phyloP scores from a whole-genome alignment of 2,797 vertebrate species.

The Anguilla obscura region DNA sequence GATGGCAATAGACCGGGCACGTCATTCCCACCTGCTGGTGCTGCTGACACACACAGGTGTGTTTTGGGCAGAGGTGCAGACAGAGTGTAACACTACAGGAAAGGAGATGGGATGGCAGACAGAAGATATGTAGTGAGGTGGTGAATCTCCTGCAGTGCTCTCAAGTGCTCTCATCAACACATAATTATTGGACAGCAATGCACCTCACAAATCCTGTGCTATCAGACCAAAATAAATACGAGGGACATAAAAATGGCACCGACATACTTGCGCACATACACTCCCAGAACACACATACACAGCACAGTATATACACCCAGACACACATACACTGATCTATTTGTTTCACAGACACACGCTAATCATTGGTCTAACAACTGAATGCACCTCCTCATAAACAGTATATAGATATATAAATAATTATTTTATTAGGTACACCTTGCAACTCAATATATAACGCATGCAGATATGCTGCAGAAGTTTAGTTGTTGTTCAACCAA shows the following conservation, averaged over 20 bases:
- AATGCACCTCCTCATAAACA: too few relatives aligned
- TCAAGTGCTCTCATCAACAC: too few relatives aligned
- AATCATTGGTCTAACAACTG: background rate
- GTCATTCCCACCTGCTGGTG: background rate
- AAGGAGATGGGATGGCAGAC: background rate
- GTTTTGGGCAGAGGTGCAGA: background rate
- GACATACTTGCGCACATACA: too few relatives aligned
- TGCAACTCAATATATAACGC: too few relatives aligned
- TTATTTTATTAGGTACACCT: too few relatives aligned
- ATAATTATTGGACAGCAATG: background rate
- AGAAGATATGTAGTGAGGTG: background rate
- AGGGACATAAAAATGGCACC: too few relatives aligned
- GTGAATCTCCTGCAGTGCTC: background rate
- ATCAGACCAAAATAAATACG: too few relatives aligned
- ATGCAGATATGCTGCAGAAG: too few relatives aligned
- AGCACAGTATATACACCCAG: background rate
- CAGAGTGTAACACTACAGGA: background rate
- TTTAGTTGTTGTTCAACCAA: too few relatives aligned
- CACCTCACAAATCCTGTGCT: background rate
- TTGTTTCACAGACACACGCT: too few relatives aligned
- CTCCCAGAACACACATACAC: too few relatives aligned
- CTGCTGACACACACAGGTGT: background rate
- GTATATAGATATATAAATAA: too few relatives aligned
- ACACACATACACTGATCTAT: background rate
- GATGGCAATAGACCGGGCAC: background rate